Evolutionary conservation across 2,797 vertebrate genomes (phyloP), one percentile per base, ranked within the genome.

Genomic region (Pseudochromis fuscus): DNA sequence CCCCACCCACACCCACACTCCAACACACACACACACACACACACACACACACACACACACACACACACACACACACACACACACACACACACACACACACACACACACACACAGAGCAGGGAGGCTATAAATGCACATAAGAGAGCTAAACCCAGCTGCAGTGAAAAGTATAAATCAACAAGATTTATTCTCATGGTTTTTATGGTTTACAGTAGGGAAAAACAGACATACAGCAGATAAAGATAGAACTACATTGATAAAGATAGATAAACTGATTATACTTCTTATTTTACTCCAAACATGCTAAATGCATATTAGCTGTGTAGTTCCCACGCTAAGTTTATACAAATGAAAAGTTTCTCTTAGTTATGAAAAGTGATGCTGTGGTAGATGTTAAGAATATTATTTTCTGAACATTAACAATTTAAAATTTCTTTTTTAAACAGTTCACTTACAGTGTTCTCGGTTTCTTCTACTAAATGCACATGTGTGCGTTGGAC

Each of bases 141-240:
- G 58, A 76, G 52, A 59, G 59, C 58, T 75, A 62, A 75, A 62
- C 68, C 65, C 50, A 48, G 82, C 75, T 64, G 72, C 49, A 76
- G 53, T 48, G 56, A 73, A 58, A 60, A 48, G 25, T 74, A 78
- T 86, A 79, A 81, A 88, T 86, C 81, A 84, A n/a, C 45, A 62
- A 70, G 80, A 83, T 76, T 83, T 60, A 81, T 82, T 74, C 67
- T 16, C 13, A 49, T 59, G 57, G 50, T 72, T 70, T 76, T 75
- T 74, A 58, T 69, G 51, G 53, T 80, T 83, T 80, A 86, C 61
- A 60, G 16, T 68, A 38, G 21, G 71, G 53, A 87, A 73, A 81
- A 69, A 81, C 27, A 72, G 33, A 65, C 50, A 72, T 27, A 30
- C 15, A 65, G 37, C n/a, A 67, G 46, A 61, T 58, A 58, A 25